phyloP scores from a whole-genome alignment of 2,113 vertebrate species.

The Okapia johnstoni region DNA sequence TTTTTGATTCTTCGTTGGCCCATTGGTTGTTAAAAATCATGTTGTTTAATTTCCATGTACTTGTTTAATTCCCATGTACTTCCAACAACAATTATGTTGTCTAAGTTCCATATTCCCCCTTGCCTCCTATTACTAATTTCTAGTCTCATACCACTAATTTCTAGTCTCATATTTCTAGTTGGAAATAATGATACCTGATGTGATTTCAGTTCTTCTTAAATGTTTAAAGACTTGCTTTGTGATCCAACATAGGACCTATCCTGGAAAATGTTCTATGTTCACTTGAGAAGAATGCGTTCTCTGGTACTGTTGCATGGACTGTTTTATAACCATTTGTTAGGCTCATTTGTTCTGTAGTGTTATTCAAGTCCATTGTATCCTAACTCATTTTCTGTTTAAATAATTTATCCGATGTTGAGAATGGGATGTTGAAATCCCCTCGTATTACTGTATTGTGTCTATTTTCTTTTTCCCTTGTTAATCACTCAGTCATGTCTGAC shows the following conservation, averaged over 20 bases:
- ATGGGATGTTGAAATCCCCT: not conserved
- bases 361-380: not conserved
- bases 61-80: not conserved
- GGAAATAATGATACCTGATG: not conserved
- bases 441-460: not conserved
- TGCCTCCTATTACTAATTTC: not conserved
- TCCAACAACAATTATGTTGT: not conserved
- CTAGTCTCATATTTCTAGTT: not conserved
- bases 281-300: not conserved
- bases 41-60: not conserved
- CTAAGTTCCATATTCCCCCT: not conserved
- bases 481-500: not conserved
- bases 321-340: not conserved
- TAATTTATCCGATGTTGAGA: not conserved
- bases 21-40: not conserved
- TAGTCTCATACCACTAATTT: not conserved
- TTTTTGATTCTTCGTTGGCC: not conserved
- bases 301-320: not conserved
- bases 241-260: not conserved
- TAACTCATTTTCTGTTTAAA: not conserved
- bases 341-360: not conserved
- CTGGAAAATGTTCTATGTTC: not conserved
- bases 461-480: not conserved
- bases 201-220: not conserved
- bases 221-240: not conserved